Percentiles rank a stretch among this genome's conserved stretches.
phyloP scores from a whole-genome alignment of 1,140 invertebrate species.

The Drosophila nebulosa region DNA sequence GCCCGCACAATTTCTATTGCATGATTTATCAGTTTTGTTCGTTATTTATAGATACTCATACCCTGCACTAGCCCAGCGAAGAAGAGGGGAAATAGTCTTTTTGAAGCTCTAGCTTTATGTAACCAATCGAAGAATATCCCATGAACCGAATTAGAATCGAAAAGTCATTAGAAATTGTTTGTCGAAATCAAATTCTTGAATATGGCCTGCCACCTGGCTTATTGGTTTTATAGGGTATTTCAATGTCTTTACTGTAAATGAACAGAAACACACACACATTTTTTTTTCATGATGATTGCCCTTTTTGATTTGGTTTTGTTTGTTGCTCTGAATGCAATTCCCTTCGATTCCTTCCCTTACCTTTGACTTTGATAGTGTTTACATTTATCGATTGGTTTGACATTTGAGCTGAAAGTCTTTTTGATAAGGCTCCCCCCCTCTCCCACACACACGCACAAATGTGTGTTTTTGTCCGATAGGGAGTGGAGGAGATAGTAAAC shows the following conservation, averaged over 20 bases:
- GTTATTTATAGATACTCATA: slow-evolving; percentile 54
- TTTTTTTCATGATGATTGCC: slow-evolving; percentile 15
- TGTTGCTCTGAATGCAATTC: neutral
- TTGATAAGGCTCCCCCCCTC: neutral
- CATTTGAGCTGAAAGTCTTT: neutral
- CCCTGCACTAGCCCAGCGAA: slow-evolving; percentile 15
- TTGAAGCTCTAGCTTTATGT: too few species aligned
- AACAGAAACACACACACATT: slow-evolving; percentile 23
- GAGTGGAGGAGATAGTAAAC: neutral
- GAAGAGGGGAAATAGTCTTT: too few species aligned
- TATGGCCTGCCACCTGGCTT: too few species aligned
- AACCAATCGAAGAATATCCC: too few species aligned
- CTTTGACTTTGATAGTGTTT: slow-evolving; percentile 1
- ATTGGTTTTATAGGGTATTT: neutral
- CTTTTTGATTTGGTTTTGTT: neutral
- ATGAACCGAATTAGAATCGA: too few species aligned
- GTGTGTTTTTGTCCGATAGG: neutral
- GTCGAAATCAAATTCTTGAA: too few species aligned
- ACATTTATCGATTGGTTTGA: neutral
- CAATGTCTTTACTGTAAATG: slow-evolving; percentile 1
- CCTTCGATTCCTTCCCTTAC: neutral
- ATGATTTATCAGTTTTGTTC: slow-evolving; percentile 57
- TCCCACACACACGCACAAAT: neutral
- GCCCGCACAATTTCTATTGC: slow-evolving; percentile 42
- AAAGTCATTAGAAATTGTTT: too few species aligned